Evolutionary conservation across 2,888 invertebrate species (phyloP).

Genomic region (Dysmachus trigonus): DNA sequence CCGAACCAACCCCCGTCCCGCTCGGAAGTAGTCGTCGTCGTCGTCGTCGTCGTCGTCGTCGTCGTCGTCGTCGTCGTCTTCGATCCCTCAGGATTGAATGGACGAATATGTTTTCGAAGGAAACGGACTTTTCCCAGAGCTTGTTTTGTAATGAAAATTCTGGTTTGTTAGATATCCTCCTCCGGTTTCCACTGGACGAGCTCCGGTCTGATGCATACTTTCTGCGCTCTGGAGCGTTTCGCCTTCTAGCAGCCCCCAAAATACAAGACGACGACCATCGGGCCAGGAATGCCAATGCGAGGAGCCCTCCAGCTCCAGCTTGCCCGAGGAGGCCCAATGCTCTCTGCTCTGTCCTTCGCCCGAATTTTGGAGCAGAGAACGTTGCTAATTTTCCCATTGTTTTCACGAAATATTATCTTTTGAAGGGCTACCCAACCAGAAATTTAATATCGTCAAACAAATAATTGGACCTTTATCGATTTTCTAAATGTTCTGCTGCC

Average conservation of each 20-base stretch:
- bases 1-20: not conserved
- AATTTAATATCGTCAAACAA: not conserved
- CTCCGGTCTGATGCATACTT: not conserved
- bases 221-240: not conserved
- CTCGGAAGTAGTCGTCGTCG: not conserved
- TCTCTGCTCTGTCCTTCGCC: not conserved
- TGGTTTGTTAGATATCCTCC: not conserved
- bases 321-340: not conserved
- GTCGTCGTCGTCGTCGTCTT: not conserved
- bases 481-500: not conserved
- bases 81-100: not conserved
- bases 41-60: not conserved
- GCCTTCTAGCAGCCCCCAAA: not conserved
- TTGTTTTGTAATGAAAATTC: slow-evolving; percentile 13
- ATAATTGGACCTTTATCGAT: not conserved
- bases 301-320: too few species aligned
- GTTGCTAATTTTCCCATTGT: not conserved
- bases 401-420: not conserved
- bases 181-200: not conserved
- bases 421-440: not conserved
- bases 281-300: not conserved
- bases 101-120: slow-evolving; percentile 13
- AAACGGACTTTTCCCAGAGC: not conserved
- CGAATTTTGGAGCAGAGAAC: not conserved
- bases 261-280: not conserved